A percentile compares a stretch with the other conserved stretches of the same genome.
phyloP scores from a whole-genome alignment of 2,888 invertebrate genomes.

The Limulus polyphemus region DNA sequence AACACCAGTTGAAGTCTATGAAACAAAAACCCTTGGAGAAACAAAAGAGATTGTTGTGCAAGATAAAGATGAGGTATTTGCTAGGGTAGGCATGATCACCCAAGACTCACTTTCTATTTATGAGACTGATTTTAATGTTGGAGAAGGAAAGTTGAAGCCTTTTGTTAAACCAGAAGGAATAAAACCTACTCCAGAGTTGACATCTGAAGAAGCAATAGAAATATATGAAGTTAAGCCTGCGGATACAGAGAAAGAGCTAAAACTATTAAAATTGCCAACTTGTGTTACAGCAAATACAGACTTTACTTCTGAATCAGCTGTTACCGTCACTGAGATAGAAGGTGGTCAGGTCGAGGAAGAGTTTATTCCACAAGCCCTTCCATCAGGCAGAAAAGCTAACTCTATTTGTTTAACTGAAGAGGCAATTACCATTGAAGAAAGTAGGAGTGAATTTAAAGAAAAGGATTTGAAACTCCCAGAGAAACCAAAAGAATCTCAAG shows the following conservation, averaged over 20 bases:
- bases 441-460: conserved; percentile 7
- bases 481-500: conserved; percentile 4
- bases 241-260: conserved; percentile 2
- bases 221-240: conserved; percentile 5
- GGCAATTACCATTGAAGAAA: conserved; percentile 20
- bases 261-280: background rate
- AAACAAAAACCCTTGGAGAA: no score
- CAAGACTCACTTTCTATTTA: no score
- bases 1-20: no score
- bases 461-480: conserved; percentile 6
- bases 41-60: no score
- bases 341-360: conserved; percentile 15
- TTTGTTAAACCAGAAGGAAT: no score
- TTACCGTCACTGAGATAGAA: conserved; percentile 20
- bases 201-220: conserved; percentile 16
- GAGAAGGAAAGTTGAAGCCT: no score
- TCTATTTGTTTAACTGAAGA: conserved; percentile 18
- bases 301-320: background rate
- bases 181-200: background rate
- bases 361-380: conserved; percentile 26
- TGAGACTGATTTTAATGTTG: no score
- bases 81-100: no score
- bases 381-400: conserved; percentile 23
- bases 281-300: no score
- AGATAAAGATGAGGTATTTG: no score